Base-by-base conservation (phyloP, 2,888 invertebrate genomes). In the Drosophila pseudotakahashii region DNA sequence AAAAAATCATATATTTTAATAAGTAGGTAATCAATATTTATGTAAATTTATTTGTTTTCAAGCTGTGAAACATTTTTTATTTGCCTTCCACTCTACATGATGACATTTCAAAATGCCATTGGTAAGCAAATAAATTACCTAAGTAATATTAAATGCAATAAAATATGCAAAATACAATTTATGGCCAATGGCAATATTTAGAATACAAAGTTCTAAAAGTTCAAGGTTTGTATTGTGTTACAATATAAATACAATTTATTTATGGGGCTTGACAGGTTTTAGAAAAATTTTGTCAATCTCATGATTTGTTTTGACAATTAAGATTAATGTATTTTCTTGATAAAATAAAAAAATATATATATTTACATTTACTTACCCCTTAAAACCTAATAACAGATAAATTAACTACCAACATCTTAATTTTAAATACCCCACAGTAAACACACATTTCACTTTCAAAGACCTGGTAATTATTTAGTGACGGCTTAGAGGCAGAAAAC, bases 161-260 rank as follows among this genome's bases (percentile, higher is more conserved):
- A 37, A 58, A 58, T 58, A 52, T 30, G 53, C 58, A 53, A 54
- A 53, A 39, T 32, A 32, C 30, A 53, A 58, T 58, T 54, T 39
- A 58, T 53, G 11, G 30, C 53, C 16, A 30, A 16, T n/a, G 16
- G 16, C 53, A 41, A 53, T 2, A 16, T 26, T 53, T 41, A n/a
- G 51, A 23, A 55, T 13, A 16, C 13, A 44, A 23, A 42, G 3
- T 7, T 10, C 11, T 1, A 9, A 23, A 39, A 58, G 39, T 58
- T 53, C 54, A 58, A 39, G 54, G 58, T 13, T 54, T 32, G 39
- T 50, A 30, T 48, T 34, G 16, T 48, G 19, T 48, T 48, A 16
- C 48, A 48, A 7, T 34, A 14, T 7, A 57, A 57, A 26, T 47
- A 26, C 1, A 10, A 48, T 16, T 48, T 36, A 34, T 37, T 50